Conservation (phyloP, 2,113 vertebrate species). For the Leptobrachium leishanense region DNA sequence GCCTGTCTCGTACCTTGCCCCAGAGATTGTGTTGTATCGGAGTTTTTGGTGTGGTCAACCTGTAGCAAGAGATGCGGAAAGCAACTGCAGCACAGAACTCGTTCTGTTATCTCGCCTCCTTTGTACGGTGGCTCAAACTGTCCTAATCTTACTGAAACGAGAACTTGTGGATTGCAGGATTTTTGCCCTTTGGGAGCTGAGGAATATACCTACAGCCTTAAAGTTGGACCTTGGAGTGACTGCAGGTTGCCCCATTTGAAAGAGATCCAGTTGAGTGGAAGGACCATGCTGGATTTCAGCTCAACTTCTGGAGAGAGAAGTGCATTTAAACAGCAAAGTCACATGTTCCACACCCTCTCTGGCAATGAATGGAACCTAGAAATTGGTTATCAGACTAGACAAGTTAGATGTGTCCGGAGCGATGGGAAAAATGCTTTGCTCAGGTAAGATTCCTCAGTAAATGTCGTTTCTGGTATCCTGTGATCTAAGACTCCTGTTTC, state of each 20-base stretch:
- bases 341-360: constrained; percentile 49
- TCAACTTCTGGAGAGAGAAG: constrained; percentile 70
- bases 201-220: constrained; percentile 83
- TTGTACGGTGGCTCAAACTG: constrained; percentile 85
- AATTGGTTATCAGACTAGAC: constrained; percentile 85
- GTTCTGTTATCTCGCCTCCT: constrained; percentile 77
- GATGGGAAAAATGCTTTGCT: constrained; percentile 79
- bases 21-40: constrained; percentile 84
- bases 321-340: constrained; percentile 56
- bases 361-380: constrained; percentile 66
- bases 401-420: constrained; percentile 81
- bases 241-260: constrained; percentile 75
- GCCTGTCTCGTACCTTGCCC: constrained; percentile 93
- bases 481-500: too few species aligned
- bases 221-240: constrained; percentile 81
- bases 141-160: constrained; percentile 82
- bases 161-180: constrained; percentile 62
- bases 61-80: constrained; percentile 74
- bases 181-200: constrained; percentile 76
- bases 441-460: constrained; percentile 74
- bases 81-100: constrained; percentile 77
- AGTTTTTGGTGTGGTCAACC: constrained; percentile 84
- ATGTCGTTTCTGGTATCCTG: too few species aligned
- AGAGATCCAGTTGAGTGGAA: constrained; percentile 64
- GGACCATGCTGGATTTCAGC: constrained; percentile 72